Conservation (phyloP, 2,797 vertebrate genomes). For the Notoglanidium macrostoma region DNA sequence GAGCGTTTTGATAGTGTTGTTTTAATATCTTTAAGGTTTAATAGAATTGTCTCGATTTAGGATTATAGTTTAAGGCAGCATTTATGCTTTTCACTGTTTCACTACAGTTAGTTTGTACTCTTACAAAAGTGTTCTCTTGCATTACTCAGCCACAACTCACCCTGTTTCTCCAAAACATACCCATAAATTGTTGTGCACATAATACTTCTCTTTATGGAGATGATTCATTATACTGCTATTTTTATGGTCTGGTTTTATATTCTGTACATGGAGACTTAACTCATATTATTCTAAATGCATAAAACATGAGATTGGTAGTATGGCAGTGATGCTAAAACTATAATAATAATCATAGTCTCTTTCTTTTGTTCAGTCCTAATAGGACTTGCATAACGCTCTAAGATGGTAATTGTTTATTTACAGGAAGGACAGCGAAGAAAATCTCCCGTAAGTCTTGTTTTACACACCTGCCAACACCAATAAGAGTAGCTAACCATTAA, state of each 20-base stretch:
- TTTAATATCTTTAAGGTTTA: not conserved
- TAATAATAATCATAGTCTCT: not conserved
- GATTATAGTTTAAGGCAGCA: not conserved
- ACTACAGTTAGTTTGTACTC: not conserved
- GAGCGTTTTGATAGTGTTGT: not conserved
- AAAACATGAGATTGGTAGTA: not conserved
- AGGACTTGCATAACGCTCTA: not conserved
- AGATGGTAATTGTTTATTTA: not conserved
- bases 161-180: not conserved
- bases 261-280: not conserved
- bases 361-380: not conserved
- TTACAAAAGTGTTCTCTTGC: not conserved
- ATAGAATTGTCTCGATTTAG: not conserved
- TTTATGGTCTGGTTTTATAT: conserved; percentile 6
- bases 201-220: not conserved
- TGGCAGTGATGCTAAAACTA: not conserved
- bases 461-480: conserved; percentile 31
- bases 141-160: not conserved
- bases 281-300: not conserved
- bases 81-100: not conserved
- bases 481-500: conserved; percentile 64
- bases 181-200: not conserved
- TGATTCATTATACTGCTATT: conserved; percentile 1
- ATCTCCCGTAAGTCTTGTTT: conserved; percentile 37
- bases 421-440: conserved; percentile 20